Conservation (phyloP, 2,888 invertebrate genomes). For the Leptinotarsa haldemani region DNA sequence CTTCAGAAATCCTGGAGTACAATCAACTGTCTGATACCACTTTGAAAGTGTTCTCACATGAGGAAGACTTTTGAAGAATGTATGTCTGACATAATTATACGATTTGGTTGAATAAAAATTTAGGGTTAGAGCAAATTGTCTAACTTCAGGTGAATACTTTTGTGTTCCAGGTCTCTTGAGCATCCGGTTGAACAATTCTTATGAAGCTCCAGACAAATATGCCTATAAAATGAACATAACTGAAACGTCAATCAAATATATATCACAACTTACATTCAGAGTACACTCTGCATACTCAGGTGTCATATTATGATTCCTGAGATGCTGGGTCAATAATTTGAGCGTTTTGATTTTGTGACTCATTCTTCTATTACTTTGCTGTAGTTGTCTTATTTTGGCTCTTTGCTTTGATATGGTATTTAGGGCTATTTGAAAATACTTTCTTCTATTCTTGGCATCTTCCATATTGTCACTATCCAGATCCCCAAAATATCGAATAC, state of each 20-base stretch:
- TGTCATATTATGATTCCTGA: slow-evolving; percentile 10
- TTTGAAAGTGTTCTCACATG: slow-evolving; percentile 41
- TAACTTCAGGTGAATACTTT: slow-evolving; percentile 31
- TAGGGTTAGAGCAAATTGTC: slow-evolving; percentile 44
- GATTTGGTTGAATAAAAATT: slow-evolving; percentile 42
- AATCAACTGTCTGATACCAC: slow-evolving; percentile 45
- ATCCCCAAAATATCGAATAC: slow-evolving; percentile 5
- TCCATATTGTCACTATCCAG: slow-evolving; percentile 9
- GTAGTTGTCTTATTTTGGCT: slow-evolving; percentile 3
- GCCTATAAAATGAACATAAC: slow-evolving; percentile 14
- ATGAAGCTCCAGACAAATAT: slow-evolving; percentile 17
- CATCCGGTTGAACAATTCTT: slow-evolving; percentile 11
- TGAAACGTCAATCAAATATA: neutral
- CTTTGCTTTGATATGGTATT: slow-evolving; percentile 4
- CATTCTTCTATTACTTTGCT: neutral
- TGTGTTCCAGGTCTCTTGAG: neutral
- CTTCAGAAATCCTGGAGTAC: slow-evolving; percentile 44
- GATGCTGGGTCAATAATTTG: slow-evolving; percentile 2
- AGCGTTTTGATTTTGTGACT: neutral
- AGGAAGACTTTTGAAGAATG: slow-evolving; percentile 38
- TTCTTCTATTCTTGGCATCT: neutral
- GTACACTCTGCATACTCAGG: neutral
- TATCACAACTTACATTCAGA: slow-evolving; percentile 6
- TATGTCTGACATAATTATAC: slow-evolving; percentile 37
- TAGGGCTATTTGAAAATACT: neutral